These are phyloP conservation scores for Apaloderma vittatum DNA, from an alignment of 2,113 vertebrate genomes.

Conservation along the genomic window DNA sequence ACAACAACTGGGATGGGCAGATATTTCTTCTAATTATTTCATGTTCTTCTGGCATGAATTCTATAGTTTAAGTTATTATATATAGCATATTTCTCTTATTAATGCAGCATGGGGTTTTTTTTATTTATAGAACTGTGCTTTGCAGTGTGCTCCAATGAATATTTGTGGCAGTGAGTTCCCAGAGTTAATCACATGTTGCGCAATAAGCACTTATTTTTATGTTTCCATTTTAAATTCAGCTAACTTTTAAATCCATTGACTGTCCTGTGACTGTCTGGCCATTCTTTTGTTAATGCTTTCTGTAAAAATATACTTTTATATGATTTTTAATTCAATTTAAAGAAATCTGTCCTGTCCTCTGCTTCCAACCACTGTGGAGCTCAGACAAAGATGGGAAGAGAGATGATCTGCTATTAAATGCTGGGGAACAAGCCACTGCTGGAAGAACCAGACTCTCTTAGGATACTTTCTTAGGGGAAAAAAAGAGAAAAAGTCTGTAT, in stretches of 20 bases:
- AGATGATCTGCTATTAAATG: neutral
- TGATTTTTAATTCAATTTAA: neutral
- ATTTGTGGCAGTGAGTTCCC: conserved; percentile 2
- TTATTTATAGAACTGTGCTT: conserved; percentile 19
- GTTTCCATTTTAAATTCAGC: neutral
- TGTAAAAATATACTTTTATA: neutral
- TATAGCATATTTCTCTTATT: neutral
- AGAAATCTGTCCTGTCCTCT: neutral
- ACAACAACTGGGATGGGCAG: neutral
- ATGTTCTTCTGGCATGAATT: neutral
- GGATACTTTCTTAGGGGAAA: neutral
- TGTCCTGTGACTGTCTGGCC: neutral
- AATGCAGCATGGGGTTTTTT: neutral
- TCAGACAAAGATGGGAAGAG: neutral
- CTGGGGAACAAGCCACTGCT: neutral
- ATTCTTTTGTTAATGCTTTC: neutral
- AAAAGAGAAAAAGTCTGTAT: neutral
- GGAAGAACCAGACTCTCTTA: neutral
- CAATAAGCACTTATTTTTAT: neutral
- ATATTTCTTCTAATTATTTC: neutral
- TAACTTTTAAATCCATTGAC: neutral
- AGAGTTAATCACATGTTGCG: neutral
- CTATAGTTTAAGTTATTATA: neutral
- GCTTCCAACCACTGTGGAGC: neutral
- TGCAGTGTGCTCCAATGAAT: neutral